Conservation (phyloP, 1,140 invertebrate genomes). For the Drosophila nebulosa region DNA sequence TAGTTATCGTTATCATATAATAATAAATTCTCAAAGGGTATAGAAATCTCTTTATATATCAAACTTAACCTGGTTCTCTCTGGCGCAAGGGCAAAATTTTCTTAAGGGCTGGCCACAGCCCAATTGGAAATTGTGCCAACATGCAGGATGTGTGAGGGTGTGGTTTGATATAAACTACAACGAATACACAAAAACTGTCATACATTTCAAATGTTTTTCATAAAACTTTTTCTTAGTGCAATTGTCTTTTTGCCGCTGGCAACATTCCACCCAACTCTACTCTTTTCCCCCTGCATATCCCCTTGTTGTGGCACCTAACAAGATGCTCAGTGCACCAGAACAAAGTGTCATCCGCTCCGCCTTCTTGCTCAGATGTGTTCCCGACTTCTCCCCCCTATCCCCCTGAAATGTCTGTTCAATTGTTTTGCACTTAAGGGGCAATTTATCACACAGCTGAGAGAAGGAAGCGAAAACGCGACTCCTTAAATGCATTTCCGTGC, state of each 20-base stretch:
- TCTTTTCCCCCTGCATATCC: slow-evolving; percentile 22
- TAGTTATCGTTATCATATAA: too few relatives aligned
- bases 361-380: slow-evolving; percentile 17
- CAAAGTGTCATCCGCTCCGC: not conserved
- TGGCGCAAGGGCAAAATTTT: slow-evolving; percentile 13
- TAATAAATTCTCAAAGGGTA: not conserved
- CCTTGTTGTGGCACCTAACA: slow-evolving; percentile 16
- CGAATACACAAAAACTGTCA: slow-evolving; percentile 38
- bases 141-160: not conserved
- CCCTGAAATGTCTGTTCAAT: slow-evolving; percentile 46
- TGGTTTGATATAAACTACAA: not conserved
- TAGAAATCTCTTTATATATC: not conserved
- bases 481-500: slow-evolving; percentile 67
- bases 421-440: slow-evolving; percentile 67
- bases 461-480: slow-evolving; percentile 48
- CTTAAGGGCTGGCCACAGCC: slow-evolving; percentile 13
- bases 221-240: slow-evolving; percentile 67
- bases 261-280: not conserved
- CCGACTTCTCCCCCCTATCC: not conserved
- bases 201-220: slow-evolving; percentile 77
- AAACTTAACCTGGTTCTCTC: not conserved
- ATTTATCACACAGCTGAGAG: slow-evolving; percentile 57
- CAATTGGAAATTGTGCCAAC: slow-evolving; percentile 12
- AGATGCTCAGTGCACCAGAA: slow-evolving; percentile 12
- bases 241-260: slow-evolving; percentile 49